Conservation (phyloP, 2,113 vertebrate species). For the Eurystomus gularis region DNA sequence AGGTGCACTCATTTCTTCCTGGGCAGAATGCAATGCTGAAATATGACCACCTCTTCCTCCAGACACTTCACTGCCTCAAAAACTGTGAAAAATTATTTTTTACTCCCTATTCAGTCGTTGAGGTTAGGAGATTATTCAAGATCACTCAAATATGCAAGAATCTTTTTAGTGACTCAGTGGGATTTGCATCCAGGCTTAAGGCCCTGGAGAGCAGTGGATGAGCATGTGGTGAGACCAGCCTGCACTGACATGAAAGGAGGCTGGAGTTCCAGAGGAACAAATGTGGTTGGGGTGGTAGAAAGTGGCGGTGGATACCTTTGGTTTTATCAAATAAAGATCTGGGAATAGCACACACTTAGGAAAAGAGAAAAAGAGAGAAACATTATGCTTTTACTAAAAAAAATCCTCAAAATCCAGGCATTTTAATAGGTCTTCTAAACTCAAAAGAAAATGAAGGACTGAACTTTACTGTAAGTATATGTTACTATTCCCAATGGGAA, state of each 20-base stretch:
- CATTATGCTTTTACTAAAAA: background rate
- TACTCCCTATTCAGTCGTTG: background rate
- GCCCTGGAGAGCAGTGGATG: background rate
- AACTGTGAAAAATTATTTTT: background rate
- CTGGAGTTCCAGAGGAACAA: background rate
- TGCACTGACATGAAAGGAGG: background rate
- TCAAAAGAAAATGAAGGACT: background rate
- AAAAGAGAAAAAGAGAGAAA: background rate
- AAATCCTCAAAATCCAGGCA: accelerated
- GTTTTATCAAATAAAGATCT: background rate
- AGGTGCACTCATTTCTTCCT: background rate
- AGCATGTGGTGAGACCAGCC: background rate
- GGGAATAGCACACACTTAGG: background rate
- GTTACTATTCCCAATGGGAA: background rate
- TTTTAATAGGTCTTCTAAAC: background rate
- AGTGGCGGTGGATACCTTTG: background rate
- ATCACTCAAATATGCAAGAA: background rate
- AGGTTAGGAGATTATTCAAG: background rate
- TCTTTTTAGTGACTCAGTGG: background rate
- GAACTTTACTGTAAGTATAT: background rate
- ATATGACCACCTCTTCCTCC: background rate
- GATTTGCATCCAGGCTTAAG: background rate
- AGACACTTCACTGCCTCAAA: background rate
- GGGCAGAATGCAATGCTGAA: background rate
- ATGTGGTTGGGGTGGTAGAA: background rate